Evolutionary conservation across 2,113 vertebrate species (phyloP), one percentile per base, ranked within the genome.

Genomic region (Dolichotis patagonum): DNA sequence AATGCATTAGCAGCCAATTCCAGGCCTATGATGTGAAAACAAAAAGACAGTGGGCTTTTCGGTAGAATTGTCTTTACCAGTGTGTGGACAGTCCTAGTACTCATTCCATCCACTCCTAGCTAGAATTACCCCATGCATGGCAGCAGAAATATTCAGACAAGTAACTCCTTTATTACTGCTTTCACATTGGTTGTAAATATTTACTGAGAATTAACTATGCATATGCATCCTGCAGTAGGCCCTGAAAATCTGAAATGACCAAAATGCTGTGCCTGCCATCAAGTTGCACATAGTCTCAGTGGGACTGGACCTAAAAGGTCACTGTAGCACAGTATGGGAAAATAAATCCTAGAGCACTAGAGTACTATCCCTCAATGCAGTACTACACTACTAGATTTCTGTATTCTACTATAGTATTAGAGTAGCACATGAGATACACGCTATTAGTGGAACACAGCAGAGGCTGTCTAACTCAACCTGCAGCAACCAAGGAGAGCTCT

Each of bases 161-260:
- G 6, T 17, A 67, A 90, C 26, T 65, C 77, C 32, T 85, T 90
- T 82, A 32, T 67, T 58, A 63, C 38, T 81, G 24, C 38, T 82
- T 87, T 85, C 24, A 84, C n/a, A 9, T 24, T 56, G 22, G 86
- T 62, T 8, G 41, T 81, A 86, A 89, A 86, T 77, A 84, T 65
- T 85, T 91, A 91, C 19, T 87, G 69, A 94, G 41, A 86, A 95
- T 90, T 87, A 77, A 81, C 62, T 71, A 2, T n/a, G 35, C 46
- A 30, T 71, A 2, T n/a, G 35, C 46, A 30, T 67, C 62, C 52
- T 90, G 8, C 41, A 43, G 22, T 43, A 71, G 49, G 35, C 43
- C 13, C 78, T 82, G 35, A 17, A 80, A 78, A 90, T 49, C 41
- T 65, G 73, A 89, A 5, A 69, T 52, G 41, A 54, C 22, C 62